Base-by-base conservation (phyloP, 2,113 vertebrate species). In the Caloenas nicobarica region DNA sequence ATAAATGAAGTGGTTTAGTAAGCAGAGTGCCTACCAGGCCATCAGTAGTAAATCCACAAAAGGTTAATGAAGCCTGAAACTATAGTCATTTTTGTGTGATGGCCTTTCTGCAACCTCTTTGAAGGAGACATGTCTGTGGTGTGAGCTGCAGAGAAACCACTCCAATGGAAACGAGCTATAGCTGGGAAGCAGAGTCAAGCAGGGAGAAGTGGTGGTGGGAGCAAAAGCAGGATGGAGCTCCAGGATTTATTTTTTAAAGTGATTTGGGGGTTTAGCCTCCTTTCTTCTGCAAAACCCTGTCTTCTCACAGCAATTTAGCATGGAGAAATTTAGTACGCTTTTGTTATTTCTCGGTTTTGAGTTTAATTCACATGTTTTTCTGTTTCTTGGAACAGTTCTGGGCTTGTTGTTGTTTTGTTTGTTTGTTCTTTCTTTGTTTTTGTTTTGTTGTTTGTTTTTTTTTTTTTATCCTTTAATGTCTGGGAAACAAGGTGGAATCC, bases 11-110 rank as follows among this genome's bases (percentile, higher is more conserved):
- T 31, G 24, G 73, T 91, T 91, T 89, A 76, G 89, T 80, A 96
- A 95, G 66, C 74, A 91, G 40, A 84, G 73, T 4, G 2, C 19
- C n/a, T 72, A 85, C 65, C 29, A 72, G n/a, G 13, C 73, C 48
- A 77, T 72, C 44, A 62, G 54, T 70, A 90, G 25, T 91, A 91
- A 94, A 95, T 93, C 42, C 81, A 70, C 46, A 61, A 88, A 86
- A 94, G 68, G 44, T 94, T 86, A 94, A 90, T 64, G 87, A 93
- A 92, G 74, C 29, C 68, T 91, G 89, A 86, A 94, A 73, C 81
- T 82, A 46, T 50, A 80, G 28, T 56, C 40, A 73, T 94, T 94
- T 96, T 89, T 88, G 50, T 73, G 42, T 51, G 74, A 65, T 74
- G 23, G 54, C 54, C 44, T 91, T 74, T 89, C 36, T 82, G 58